Evolutionary conservation across 1,140 invertebrate species (phyloP), one percentile per base, ranked within the genome.

Genomic region (Euura saliciscinereae): DNA sequence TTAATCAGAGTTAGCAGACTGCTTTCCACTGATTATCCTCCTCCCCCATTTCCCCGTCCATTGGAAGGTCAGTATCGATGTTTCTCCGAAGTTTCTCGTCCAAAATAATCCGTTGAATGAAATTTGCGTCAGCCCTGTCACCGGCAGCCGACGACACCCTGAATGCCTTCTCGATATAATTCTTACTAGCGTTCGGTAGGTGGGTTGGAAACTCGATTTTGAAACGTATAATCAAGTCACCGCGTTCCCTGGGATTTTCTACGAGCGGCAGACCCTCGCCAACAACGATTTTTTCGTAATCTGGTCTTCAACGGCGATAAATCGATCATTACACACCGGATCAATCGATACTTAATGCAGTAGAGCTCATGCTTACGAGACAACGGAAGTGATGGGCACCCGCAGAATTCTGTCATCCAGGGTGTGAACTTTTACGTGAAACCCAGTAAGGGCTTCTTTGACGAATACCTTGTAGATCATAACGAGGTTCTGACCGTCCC

Each of bases 401-500:
- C 91, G 89, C 46, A 95, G 83, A 72, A 85, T 87, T 75, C 94
- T 88, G 10, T 90, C 89, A 78, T 95, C 93, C 68, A 95, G 84
- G 0, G 93, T 94, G 64, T 86, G 84, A 2, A 95, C 82, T 8
- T 86, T 90, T 64, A 95, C 85, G 8, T 85, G 88, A 1, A 91
- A 89, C 5, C 93, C 94, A 45, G 89, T 89, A 46, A 95, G 84
- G 0, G 93, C 91, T 77, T 94, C 90, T 74, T 90, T 84, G 65
- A 95, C 78, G 65, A 88, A 88, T 13, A 95, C 89, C 8, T 85
- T 79, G 65, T 88, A 84, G 2, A 85, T 86, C 81, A 91, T 91
- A 13, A 92, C 80, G 28, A 96, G 88, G 87, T 98, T 91, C 79
- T 91, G 86, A 2, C 91, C 93, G 66, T 93, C 92, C 76, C 97